A percentile compares a stretch with the other conserved stretches of the same genome.
Evolutionary conservation across 2,888 invertebrate species (phyloP).

Genomic region (Drosophila mimica): DNA sequence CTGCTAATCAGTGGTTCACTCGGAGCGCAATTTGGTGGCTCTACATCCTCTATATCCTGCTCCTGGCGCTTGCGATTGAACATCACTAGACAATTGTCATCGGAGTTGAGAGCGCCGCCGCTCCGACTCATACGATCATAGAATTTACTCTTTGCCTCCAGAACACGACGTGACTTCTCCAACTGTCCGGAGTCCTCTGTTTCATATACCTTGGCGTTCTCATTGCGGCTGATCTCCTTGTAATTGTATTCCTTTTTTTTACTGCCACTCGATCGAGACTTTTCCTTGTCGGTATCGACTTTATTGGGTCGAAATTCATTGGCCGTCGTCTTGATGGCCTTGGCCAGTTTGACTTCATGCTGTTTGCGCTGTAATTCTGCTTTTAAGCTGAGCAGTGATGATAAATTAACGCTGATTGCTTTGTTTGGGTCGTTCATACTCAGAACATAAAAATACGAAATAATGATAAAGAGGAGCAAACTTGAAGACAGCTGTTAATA

Average conservation of each 20-base stretch:
- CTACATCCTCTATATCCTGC: conserved; percentile 12
- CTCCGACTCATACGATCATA: conserved; percentile 85
- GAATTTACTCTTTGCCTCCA: conserved; percentile 85
- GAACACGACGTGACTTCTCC: conserved; percentile 85
- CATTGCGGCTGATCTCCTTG: conserved; percentile 78
- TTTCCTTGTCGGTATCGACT: conserved; percentile 33
- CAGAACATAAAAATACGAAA: conserved; percentile 13
- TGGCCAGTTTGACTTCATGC: conserved; percentile 91
- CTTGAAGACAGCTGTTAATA: conserved; percentile 40
- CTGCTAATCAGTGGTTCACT: conserved; percentile 18
- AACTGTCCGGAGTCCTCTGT: conserved; percentile 81
- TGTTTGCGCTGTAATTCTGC: conserved; percentile 95
- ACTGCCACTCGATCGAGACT: conserved; percentile 19
- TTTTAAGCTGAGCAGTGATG: conserved; percentile 91
- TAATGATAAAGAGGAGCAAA: background rate
- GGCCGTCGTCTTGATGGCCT: conserved; percentile 86
- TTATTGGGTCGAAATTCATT: conserved; percentile 86
- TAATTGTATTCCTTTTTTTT: conserved; percentile 52
- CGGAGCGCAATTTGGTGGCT: background rate
- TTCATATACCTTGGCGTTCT: conserved; percentile 76
- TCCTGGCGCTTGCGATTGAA: conserved; percentile 85
- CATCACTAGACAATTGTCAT: conserved; percentile 84
- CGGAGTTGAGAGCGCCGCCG: conserved; percentile 83
- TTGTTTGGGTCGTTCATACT: conserved; percentile 85
- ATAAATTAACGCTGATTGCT: conserved; percentile 84